Percentiles rank a stretch among this genome's conserved stretches.
Evolutionary conservation across 1,140 invertebrate species (phyloP).

Genomic region (Drosophila kepulauana): DNA sequence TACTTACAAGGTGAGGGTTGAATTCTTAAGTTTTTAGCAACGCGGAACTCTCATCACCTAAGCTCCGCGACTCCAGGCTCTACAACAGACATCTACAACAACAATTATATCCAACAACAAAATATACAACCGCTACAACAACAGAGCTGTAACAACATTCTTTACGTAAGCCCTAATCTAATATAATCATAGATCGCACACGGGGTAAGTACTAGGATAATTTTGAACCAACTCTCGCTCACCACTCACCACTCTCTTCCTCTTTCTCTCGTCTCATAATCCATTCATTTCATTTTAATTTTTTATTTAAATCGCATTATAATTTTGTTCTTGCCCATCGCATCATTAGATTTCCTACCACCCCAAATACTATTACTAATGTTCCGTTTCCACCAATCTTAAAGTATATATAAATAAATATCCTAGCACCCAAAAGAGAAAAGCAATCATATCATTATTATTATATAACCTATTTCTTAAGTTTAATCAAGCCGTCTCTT

Average conservation of each 20-base stretch:
- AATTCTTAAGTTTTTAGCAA: conserved; percentile 81
- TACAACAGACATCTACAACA: conserved; percentile 36
- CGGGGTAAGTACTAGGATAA: conserved; percentile 82
- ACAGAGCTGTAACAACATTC: conserved; percentile 53
- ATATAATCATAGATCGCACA: conserved; percentile 56
- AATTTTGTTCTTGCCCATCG: too few relatives aligned
- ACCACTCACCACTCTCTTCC: conserved; percentile 24
- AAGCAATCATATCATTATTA: conserved; percentile 36
- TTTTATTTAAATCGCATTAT: conserved; percentile 1
- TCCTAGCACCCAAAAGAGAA: conserved; percentile 19
- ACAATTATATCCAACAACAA: conserved; percentile 45
- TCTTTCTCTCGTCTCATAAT: conserved; percentile 9
- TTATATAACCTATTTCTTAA: conserved; percentile 52
- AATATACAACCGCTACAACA: conserved; percentile 34
- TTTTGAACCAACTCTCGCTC: conserved; percentile 47
- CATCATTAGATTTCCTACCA: not conserved
- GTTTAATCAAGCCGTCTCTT: conserved; percentile 82
- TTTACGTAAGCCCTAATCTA: conserved; percentile 68
- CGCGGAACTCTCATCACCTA: conserved; percentile 59
- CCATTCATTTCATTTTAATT: conserved; percentile 1
- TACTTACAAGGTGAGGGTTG: conserved; percentile 79
- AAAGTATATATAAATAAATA: not conserved
- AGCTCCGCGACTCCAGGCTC: conserved; percentile 53
- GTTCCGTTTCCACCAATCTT: not conserved
- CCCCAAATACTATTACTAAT: not conserved